phyloP scores from a whole-genome alignment of 2,797 vertebrate species.

The Protosalanx chinensis region DNA sequence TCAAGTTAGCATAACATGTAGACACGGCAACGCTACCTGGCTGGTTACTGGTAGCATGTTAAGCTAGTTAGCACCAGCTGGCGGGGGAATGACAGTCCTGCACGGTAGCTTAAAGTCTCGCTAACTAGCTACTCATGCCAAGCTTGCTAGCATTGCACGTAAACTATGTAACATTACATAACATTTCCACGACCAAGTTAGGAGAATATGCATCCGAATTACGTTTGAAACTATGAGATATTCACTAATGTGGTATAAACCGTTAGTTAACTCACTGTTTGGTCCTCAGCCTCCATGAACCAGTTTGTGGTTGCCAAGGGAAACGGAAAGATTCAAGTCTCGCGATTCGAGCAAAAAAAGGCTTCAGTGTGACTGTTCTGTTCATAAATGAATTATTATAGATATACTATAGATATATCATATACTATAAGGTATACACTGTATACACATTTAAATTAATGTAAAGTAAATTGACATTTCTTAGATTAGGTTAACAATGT shows the following conservation, averaged over 20 bases:
- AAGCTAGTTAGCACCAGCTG: no score
- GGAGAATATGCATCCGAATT: neutral
- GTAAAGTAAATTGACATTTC: neutral
- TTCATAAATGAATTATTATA: neutral
- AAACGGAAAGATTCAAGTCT: neutral
- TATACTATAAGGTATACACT: no score
- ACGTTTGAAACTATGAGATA: neutral
- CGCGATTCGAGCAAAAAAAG: neutral
- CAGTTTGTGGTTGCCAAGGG: neutral
- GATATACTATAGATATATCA: no score
- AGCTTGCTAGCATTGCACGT: neutral
- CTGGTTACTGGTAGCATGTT: neutral
- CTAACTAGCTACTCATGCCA: neutral
- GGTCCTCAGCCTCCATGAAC: constrained; percentile 8
- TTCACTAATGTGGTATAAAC: neutral
- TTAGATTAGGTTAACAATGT: neutral
- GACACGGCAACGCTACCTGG: neutral
- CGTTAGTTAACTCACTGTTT: neutral
- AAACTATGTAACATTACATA: neutral
- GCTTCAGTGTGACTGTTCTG: no score
- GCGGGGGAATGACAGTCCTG: neutral
- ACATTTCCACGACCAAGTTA: neutral
- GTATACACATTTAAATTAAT: no score
- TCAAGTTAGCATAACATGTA: neutral
- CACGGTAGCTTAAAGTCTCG: neutral